Conservation (phyloP, 2,113 vertebrate species). For the Cariama cristata region DNA sequence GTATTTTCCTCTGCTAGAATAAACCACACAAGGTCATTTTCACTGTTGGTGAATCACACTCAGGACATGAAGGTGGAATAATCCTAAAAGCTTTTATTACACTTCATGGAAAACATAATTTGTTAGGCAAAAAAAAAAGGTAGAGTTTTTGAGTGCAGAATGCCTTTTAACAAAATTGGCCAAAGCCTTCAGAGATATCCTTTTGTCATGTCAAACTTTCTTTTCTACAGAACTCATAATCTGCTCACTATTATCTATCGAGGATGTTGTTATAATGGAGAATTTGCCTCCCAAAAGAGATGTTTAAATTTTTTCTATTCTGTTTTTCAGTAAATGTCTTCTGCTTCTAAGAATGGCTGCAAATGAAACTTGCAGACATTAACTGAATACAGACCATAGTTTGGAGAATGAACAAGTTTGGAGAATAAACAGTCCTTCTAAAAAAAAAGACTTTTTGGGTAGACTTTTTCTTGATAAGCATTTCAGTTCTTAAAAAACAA, state of each 20-base stretch:
- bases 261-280: neutral
- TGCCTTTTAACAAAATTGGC: neutral
- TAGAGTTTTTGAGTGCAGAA: neutral
- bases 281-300: neutral
- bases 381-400: neutral
- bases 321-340: neutral
- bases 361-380: neutral
- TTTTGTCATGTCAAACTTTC: neutral
- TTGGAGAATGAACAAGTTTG: neutral
- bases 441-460: neutral
- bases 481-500: neutral
- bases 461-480: neutral
- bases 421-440: neutral
- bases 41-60: neutral
- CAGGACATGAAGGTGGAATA: neutral
- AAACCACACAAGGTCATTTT: neutral
- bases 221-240: neutral
- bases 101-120: neutral
- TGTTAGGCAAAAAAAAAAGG: neutral
- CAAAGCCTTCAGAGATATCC: neutral
- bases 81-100: neutral
- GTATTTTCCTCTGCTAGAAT: neutral
- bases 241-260: neutral
- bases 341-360: neutral
- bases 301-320: neutral